Percentiles rank a stretch among this genome's conserved stretches.
phyloP scores from a whole-genome alignment of 2,113 vertebrate species.

The Mellivora capensis region DNA sequence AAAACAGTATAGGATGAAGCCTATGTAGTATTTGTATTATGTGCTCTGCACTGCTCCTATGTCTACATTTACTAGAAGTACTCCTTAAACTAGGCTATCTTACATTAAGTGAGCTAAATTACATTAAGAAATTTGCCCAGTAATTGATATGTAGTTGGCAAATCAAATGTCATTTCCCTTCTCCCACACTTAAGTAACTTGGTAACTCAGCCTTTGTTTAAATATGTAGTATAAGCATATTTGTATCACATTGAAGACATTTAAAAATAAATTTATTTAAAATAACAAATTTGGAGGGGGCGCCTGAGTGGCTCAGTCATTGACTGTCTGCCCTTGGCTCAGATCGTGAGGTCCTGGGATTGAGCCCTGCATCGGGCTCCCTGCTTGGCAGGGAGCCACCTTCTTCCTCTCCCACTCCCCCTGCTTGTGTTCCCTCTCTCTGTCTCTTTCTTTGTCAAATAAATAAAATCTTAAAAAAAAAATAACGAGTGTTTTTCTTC shows the following conservation, averaged over 20 bases:
- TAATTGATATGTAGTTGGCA: background rate
- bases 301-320: too few species aligned
- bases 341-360: background rate
- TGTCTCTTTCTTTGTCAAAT: too few species aligned
- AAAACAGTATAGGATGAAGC: background rate
- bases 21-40: background rate
- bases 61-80: background rate
- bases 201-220: background rate
- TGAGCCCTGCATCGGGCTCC: background rate
- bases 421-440: too few species aligned
- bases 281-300: background rate
- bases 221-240: background rate
- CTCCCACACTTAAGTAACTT: background rate
- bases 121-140: background rate
- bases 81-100: background rate
- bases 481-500: background rate
- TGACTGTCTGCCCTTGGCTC: too few species aligned
- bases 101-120: background rate
- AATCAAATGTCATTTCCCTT: background rate
- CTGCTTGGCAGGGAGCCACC: accelerated
- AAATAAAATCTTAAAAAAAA: too few species aligned
- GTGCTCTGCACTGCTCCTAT: accelerated
- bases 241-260: background rate
- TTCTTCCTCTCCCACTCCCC: too few species aligned
- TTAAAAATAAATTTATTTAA: background rate